Evolutionary conservation across 2,113 vertebrate species (phyloP).

Genomic region (Nerophis ophidion): DNA sequence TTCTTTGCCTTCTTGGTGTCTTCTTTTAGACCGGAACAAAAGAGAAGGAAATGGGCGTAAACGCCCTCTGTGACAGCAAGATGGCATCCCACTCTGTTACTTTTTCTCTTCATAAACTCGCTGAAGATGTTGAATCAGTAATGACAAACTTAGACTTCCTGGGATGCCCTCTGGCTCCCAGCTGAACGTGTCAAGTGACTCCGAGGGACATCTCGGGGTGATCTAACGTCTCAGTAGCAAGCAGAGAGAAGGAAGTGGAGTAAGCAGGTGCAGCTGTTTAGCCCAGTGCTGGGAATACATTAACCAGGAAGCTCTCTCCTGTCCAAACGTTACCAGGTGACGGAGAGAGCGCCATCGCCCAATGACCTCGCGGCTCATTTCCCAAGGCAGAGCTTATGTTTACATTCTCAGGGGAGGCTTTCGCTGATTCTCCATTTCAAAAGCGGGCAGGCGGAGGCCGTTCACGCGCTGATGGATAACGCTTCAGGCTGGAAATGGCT

Average conservation of each 20-base stretch:
- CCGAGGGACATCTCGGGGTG: slow-evolving; percentile 24
- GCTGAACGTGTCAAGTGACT: no score
- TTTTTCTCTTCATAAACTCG: slow-evolving; percentile 7
- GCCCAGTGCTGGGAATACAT: slow-evolving; percentile 40
- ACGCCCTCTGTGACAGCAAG: slow-evolving; percentile 52
- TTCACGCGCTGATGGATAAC: slow-evolving; percentile 26
- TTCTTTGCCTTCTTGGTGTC: slow-evolving; percentile 13
- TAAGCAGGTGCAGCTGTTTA: slow-evolving; percentile 53
- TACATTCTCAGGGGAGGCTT: slow-evolving; percentile 56
- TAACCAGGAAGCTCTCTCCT: slow-evolving; percentile 40
- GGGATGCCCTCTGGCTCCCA: slow-evolving; percentile 11
- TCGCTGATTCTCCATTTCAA: slow-evolving; percentile 58
- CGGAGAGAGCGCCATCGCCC: slow-evolving; percentile 20
- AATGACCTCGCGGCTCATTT: slow-evolving; percentile 58
- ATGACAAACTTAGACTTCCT: neutral
- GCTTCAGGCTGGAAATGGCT: slow-evolving; percentile 17
- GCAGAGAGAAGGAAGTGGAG: slow-evolving; percentile 23
- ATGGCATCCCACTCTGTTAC: slow-evolving; percentile 23
- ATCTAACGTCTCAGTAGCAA: slow-evolving; percentile 55
- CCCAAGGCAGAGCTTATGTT: slow-evolving; percentile 54
- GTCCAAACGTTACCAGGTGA: slow-evolving; percentile 62
- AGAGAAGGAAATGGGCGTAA: slow-evolving; percentile 62
- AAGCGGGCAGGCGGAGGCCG: slow-evolving; percentile 40
- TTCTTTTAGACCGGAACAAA: slow-evolving; percentile 51
- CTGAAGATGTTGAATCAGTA: no score